Evolutionary conservation across 35 echinoderm and acorn worm species (phyloP).

Genomic region (Holothuria glaberrima): DNA sequence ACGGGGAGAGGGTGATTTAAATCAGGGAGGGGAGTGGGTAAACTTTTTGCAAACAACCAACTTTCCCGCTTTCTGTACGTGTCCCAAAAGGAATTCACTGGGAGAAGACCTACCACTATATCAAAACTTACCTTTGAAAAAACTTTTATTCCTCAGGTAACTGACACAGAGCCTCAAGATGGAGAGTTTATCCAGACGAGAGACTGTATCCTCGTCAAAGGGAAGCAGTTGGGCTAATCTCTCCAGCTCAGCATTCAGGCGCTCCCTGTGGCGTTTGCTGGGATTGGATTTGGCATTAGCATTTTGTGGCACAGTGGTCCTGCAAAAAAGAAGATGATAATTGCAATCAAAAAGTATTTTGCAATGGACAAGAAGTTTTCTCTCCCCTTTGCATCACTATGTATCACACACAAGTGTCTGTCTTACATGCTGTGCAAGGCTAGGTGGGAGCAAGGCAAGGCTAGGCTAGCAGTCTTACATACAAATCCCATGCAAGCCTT

Average conservation of each 20-base stretch:
- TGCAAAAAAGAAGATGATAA: not conserved
- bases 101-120: too few relatives aligned
- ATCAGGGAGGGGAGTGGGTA: too few relatives aligned
- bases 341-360: not conserved
- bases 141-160: constrained; percentile 97
- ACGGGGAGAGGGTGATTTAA: too few relatives aligned
- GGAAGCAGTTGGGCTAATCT: constrained; percentile 82
- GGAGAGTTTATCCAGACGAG: constrained; percentile 94
- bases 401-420: too few relatives aligned
- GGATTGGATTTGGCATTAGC: constrained; percentile 88
- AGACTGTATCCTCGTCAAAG: constrained; percentile 90
- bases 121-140: constrained; percentile 85
- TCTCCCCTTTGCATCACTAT: too few relatives aligned
- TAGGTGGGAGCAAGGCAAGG: too few relatives aligned
- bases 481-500: too few relatives aligned
- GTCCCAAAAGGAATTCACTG: too few relatives aligned
- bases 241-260: constrained; percentile 94
- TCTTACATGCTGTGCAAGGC: too few relatives aligned
- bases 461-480: too few relatives aligned
- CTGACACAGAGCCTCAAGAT: constrained; percentile 96
- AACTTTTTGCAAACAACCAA: too few relatives aligned
- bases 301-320: constrained; percentile 68
- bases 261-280: constrained; percentile 95
- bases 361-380: not conserved
- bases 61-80: too few relatives aligned